phyloP scores from a whole-genome alignment of 2,113 vertebrate genomes.

The Hemicordylus capensis region DNA sequence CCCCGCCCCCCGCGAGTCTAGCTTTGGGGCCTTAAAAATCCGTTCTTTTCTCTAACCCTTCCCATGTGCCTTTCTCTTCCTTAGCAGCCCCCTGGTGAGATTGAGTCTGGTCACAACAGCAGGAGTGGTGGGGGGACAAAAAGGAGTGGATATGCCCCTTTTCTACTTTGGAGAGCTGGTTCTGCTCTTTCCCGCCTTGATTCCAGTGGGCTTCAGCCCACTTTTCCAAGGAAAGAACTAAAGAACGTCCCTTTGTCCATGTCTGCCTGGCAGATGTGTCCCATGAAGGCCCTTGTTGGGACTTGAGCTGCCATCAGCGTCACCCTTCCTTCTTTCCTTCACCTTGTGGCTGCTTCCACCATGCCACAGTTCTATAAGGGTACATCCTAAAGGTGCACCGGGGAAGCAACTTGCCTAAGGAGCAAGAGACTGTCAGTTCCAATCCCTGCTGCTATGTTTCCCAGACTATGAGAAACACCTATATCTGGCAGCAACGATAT shows the following conservation, averaged over 20 bases:
- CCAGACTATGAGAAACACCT: no score
- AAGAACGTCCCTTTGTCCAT: no score
- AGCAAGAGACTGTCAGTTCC: no score
- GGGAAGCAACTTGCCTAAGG: background rate
- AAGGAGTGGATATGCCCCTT: background rate
- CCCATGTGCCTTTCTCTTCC: background rate
- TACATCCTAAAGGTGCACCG: background rate
- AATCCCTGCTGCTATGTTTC: no score
- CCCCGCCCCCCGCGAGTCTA: background rate
- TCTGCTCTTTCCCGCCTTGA: background rate
- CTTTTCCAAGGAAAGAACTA: background rate
- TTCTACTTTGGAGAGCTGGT: background rate
- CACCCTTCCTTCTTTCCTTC: background rate
- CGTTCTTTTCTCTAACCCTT: background rate
- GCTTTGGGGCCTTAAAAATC: background rate
- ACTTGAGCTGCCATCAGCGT: no score
- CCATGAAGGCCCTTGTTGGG: no score
- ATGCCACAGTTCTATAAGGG: background rate
- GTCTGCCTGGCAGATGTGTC: background rate
- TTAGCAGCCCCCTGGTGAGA: background rate
- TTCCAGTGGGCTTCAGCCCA: background rate
- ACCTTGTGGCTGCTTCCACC: background rate
- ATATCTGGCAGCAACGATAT: no score
- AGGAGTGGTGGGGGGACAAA: no score
- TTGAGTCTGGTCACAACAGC: background rate